A percentile compares a stretch with the other conserved stretches of the same genome.
Conservation (phyloP, 2,797 vertebrate species). For the Sebastes goodei region DNA sequence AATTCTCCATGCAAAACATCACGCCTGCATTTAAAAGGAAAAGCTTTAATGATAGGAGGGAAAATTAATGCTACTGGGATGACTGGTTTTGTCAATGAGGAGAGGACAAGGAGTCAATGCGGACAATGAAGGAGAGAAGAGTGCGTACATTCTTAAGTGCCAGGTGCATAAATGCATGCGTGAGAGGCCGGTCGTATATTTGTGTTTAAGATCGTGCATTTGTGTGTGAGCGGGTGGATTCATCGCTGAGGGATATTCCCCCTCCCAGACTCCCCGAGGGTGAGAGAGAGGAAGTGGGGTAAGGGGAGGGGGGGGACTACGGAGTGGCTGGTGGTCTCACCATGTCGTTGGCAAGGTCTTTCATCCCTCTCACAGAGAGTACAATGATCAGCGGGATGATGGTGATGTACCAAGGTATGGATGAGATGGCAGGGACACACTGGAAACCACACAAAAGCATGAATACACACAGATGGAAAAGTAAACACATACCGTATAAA, state of each 20-base stretch:
- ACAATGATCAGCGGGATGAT: constrained; percentile 85
- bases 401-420: constrained; percentile 91
- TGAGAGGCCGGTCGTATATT: constrained; percentile 31
- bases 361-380: constrained; percentile 83
- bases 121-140: constrained; percentile 70
- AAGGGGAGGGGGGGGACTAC: neutral
- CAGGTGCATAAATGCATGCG: constrained; percentile 29
- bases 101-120: constrained; percentile 80
- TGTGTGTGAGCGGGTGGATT: constrained; percentile 2
- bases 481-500: neutral
- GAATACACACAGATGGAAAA: neutral
- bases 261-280: neutral
- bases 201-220: constrained; percentile 31
- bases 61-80: constrained; percentile 80
- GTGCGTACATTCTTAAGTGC: constrained; percentile 38
- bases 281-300: neutral
- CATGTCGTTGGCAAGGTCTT: constrained; percentile 89
- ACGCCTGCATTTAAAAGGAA: constrained; percentile 74
- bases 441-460: constrained; percentile 48
- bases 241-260: neutral
- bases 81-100: constrained; percentile 77
- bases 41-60: constrained; percentile 76
- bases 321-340: constrained; percentile 77
- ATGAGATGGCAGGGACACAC: constrained; percentile 88
- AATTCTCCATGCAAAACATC: constrained; percentile 81